Percentiles rank a stretch among this genome's conserved stretches.
Conservation (phyloP, 2,888 invertebrate species). For the Andrena praecox region DNA sequence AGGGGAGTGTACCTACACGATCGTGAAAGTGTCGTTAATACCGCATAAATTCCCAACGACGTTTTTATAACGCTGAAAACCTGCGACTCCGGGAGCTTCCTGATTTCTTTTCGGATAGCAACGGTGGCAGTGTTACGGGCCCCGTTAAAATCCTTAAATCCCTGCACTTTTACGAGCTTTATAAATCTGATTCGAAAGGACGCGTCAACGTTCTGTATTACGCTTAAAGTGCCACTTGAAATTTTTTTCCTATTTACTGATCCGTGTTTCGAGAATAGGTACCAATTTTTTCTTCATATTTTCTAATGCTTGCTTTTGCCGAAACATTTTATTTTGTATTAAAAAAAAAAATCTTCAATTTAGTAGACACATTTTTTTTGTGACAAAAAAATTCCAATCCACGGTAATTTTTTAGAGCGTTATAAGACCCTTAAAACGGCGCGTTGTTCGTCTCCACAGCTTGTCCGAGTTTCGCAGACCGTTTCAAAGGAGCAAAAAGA, state of each 20-base stretch:
- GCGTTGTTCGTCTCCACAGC: too few species aligned
- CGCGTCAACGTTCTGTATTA: background rate
- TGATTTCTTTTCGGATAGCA: background rate
- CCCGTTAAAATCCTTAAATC: background rate
- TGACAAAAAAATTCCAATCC: too few species aligned
- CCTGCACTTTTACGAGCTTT: background rate
- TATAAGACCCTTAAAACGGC: too few species aligned
- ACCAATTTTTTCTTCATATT: too few species aligned
- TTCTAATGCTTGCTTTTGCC: too few species aligned
- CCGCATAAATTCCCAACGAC: slow-evolving; percentile 41
- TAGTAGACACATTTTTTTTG: too few species aligned
- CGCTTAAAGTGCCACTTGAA: too few species aligned
- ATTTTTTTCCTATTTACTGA: too few species aligned
- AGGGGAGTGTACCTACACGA: slow-evolving; percentile 10
- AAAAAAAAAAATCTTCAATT: too few species aligned
- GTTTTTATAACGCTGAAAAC: slow-evolving; percentile 44
- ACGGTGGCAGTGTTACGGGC: background rate
- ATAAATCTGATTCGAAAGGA: slow-evolving; percentile 12
- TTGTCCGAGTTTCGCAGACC: background rate
- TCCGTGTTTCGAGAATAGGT: too few species aligned
- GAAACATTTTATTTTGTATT: too few species aligned
- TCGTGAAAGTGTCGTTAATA: slow-evolving; percentile 52
- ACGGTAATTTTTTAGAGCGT: too few species aligned
- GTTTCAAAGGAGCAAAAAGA: background rate
- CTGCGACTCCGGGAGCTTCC: slow-evolving; percentile 8